phyloP scores from a whole-genome alignment of 2,113 vertebrate species.

The Raja brachyura region DNA sequence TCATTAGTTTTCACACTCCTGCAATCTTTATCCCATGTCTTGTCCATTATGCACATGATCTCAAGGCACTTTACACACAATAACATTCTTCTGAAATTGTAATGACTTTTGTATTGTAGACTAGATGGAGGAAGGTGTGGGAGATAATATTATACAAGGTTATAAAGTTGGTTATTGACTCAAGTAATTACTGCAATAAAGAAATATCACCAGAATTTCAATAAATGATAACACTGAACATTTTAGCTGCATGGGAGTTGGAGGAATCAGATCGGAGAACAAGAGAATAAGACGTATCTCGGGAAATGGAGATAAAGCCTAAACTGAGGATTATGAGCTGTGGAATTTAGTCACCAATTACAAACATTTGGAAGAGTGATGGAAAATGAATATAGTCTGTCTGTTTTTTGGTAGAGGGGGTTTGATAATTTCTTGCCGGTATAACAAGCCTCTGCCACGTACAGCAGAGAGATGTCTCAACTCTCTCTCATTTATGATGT shows the following conservation, averaged over 20 bases:
- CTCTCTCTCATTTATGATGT: not conserved
- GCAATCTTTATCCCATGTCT: not conserved
- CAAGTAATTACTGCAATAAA: not conserved
- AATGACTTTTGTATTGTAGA: not conserved
- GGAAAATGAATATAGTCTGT: not conserved
- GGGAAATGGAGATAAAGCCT: not conserved
- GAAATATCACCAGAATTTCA: not conserved
- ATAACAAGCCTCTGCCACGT: not conserved
- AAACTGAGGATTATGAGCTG: not conserved
- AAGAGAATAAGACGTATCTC: not conserved
- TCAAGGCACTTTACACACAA: not conserved
- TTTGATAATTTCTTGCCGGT: no score
- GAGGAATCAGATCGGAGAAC: not conserved
- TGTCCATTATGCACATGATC: not conserved
- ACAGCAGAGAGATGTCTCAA: not conserved
- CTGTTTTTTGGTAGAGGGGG: no score
- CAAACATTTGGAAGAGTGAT: not conserved
- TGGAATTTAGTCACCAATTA: not conserved
- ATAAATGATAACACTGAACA: not conserved
- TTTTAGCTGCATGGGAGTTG: not conserved
- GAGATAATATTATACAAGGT: not conserved
- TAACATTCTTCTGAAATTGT: not conserved
- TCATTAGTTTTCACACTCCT: not conserved
- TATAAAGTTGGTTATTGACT: not conserved
- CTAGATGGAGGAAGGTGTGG: not conserved